Evolutionary conservation across 2,888 invertebrate species (phyloP), one percentile per base, ranked within the genome.

Genomic region (Pollenia angustigena): DNA sequence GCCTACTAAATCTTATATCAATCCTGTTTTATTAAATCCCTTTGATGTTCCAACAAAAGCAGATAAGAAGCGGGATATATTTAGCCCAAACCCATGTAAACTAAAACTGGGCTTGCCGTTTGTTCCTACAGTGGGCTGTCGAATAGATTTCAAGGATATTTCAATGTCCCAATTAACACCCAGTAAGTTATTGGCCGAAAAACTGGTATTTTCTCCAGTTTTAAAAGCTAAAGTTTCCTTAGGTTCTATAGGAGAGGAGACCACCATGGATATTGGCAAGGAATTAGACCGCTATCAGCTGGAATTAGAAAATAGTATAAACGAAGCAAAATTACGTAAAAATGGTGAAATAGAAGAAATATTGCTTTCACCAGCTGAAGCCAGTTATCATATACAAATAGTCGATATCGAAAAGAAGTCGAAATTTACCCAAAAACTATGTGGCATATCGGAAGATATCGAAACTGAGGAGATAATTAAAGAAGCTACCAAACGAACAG

Each of bases 261-360:
- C 90, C 42, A 90, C 90, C 12, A 90, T 93, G 89, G 93, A 93
- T 80, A 93, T 93, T 85, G 93, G 92, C 18, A 91, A 92, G 66
- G 93, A 93, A 75, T 85, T 93, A 23, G 93, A 93, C 88, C 91
- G 90, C 8, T 93, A 93, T 88, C 93, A 93, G 82, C 80, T 93
- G 56, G 93, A 93, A 88, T 85, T 93, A 50, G 93, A 93, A 85
- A 93, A 93, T 50, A 93, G 93, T 88, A 93, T 93, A 14, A 93
- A 93, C 76, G 93, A 93, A 81, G 93, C 93, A 0, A 93, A 93
- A 88, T 81, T 91, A 52, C 90, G 91, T 46, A 93, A 92, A 79
- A 88, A 87, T 50, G 88, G 88, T 84, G 68, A 40, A 2, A 48
- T 58, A 52, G 18, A 85, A 23, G n/a, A 54, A 8, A 4, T 48